phyloP scores from a whole-genome alignment of 2,888 invertebrate genomes.

The Idaea biselata region DNA sequence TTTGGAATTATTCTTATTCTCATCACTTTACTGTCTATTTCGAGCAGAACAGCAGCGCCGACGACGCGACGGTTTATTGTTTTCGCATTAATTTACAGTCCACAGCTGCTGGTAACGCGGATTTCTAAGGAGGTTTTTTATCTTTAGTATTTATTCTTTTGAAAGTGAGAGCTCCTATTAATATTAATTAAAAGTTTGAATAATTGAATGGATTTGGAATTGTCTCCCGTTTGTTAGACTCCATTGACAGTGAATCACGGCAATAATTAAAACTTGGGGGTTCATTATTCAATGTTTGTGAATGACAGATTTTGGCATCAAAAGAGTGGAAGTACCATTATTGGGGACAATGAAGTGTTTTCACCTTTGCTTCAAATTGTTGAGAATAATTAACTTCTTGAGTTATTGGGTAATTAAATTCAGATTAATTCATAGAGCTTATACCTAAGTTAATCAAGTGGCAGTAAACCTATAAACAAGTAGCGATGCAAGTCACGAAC shows the following conservation, averaged over 20 bases:
- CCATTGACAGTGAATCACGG: conserved; percentile 64
- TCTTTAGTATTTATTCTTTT: conserved; percentile 76
- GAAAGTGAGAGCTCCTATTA: conserved; percentile 77
- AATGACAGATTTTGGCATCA: conserved; percentile 51
- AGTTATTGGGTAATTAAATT: conserved; percentile 13
- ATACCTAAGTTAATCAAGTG: conserved; percentile 26
- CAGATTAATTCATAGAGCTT: conserved; percentile 18
- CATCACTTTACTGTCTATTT: conserved; percentile 63
- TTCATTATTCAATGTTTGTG: conserved; percentile 65
- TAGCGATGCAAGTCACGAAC: conserved; percentile 64
- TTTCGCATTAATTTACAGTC: conserved; percentile 78
- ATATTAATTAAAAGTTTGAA: conserved; percentile 81
- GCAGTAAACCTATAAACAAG: conserved; percentile 42
- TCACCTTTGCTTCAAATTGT: conserved; percentile 12
- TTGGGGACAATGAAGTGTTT: conserved; percentile 10
- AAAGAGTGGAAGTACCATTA: conserved; percentile 18
- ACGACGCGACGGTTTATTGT: conserved; percentile 68
- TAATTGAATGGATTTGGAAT: conserved; percentile 77
- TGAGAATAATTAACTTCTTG: neutral
- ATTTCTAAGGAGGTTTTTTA: conserved; percentile 75
- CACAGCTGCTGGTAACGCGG: conserved; percentile 74
- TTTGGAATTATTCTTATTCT: conserved; percentile 70
- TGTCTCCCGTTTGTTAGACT: conserved; percentile 69
- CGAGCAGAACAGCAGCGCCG: conserved; percentile 35
- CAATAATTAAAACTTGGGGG: conserved; percentile 72